Evolutionary conservation across 2,888 invertebrate species (phyloP).

Genomic region (Drosophila greeni): DNA sequence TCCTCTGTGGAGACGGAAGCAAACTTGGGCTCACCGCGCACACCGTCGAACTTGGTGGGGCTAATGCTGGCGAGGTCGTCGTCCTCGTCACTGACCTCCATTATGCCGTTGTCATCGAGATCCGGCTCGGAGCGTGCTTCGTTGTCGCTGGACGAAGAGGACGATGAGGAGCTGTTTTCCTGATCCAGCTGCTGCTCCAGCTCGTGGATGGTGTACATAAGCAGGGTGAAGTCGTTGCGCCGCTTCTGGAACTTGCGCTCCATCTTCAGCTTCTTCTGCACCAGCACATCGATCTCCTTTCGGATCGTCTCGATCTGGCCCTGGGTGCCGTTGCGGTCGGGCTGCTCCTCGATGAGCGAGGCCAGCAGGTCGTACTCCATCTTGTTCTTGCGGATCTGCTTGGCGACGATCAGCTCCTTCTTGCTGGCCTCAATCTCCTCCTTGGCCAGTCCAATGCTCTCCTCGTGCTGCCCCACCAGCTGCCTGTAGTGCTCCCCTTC

Average conservation of each 20-base stretch:
- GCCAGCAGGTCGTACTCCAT: slow-evolving; percentile 96
- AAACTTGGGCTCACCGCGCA: slow-evolving; percentile 44
- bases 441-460: slow-evolving; percentile 88
- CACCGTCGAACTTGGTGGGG: slow-evolving; percentile 50
- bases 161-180: slow-evolving; percentile 80
- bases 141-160: slow-evolving; percentile 64
- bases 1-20: slow-evolving; percentile 62
- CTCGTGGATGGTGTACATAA: slow-evolving; percentile 92
- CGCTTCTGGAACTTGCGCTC: slow-evolving; percentile 89
- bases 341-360: slow-evolving; percentile 93
- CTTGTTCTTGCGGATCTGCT: slow-evolving; percentile 91
- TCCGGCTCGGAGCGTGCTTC: slow-evolving; percentile 48
- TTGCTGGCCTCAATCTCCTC: slow-evolving; percentile 90
- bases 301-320: slow-evolving; percentile 85
- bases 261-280: slow-evolving; percentile 85
- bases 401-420: slow-evolving; percentile 88
- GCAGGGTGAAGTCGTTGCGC: slow-evolving; percentile 92
- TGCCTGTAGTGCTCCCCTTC: slow-evolving; percentile 90
- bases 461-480: slow-evolving; percentile 87
- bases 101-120: slow-evolving; percentile 54
- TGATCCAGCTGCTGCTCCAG: slow-evolving; percentile 89
- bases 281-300: slow-evolving; percentile 85
- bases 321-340: slow-evolving; percentile 89
- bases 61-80: slow-evolving; percentile 50
- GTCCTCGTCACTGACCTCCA: slow-evolving; percentile 72